Evolutionary conservation across 2,113 vertebrate genomes (phyloP).

Genomic region (Serilophus lunatus): DNA sequence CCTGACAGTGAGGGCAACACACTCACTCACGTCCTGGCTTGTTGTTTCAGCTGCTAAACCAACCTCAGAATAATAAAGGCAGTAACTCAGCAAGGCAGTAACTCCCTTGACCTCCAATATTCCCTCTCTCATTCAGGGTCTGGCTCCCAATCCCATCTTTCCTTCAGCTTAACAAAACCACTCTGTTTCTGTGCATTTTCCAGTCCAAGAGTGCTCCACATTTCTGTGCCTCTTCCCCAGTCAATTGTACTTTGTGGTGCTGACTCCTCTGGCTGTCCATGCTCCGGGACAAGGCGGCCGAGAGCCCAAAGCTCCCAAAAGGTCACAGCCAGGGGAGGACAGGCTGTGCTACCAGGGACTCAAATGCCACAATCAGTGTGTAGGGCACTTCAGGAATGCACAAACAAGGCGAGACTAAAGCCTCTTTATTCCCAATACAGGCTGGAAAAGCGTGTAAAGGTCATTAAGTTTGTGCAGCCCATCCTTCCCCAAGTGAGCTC

Average conservation of each 20-base stretch:
- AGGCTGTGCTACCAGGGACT: neutral
- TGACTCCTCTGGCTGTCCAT: neutral
- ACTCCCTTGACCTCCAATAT: neutral
- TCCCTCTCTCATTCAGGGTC: neutral
- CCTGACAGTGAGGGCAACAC: neutral
- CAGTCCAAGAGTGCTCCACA: neutral
- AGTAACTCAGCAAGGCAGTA: neutral
- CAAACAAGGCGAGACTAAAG: constrained; percentile 17
- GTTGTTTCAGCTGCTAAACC: constrained; percentile 26
- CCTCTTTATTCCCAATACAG: neutral
- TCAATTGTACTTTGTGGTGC: neutral
- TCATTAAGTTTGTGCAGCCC: neutral
- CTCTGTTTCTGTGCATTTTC: neutral
- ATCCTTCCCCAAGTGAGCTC: neutral
- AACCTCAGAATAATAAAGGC: neutral
- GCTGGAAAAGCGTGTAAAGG: neutral
- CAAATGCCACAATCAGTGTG: neutral
- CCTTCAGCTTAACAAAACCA: neutral
- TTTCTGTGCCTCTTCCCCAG: neutral
- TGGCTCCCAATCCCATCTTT: neutral
- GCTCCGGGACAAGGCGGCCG: rapidly evolving
- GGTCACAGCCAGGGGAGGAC: neutral
- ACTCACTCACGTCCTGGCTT: neutral
- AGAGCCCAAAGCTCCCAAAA: neutral
- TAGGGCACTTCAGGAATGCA: constrained; percentile 21